Evolutionary conservation across 2,888 invertebrate species (phyloP), one percentile per base, ranked within the genome.

Genomic region (Gasteruption jaculator): DNA sequence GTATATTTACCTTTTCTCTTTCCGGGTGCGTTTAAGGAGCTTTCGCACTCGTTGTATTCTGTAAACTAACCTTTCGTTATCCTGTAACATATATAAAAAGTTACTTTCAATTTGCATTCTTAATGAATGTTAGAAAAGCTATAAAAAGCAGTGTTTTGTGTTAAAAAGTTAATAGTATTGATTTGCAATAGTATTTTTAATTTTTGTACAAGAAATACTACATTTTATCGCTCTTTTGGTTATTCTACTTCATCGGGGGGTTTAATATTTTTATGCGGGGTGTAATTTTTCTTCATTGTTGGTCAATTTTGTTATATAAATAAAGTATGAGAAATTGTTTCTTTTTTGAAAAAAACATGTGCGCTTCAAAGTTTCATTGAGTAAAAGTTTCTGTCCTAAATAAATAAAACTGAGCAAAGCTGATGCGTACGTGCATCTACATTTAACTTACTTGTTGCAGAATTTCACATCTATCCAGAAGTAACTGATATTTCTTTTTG

Each of bases 381-480:
- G n/a, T n/a, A n/a, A n/a, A n/a, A n/a, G n/a, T n/a, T n/a, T n/a
- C n/a, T n/a, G n/a, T n/a, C n/a, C n/a, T n/a, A n/a, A n/a, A n/a
- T n/a, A n/a, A n/a, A n/a, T n/a, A n/a, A n/a, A n/a, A n/a, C n/a
- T n/a, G n/a, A n/a, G n/a, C n/a, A n/a, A n/a, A n/a, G n/a, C n/a
- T n/a, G n/a, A n/a, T n/a, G n/a, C n/a, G n/a, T n/a, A n/a, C n/a
- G n/a, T n/a, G n/a, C n/a, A n/a, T n/a, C n/a, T n/a, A n/a, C n/a
- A n/a, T n/a, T n/a, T 27, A 34, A 19, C 46, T 47, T 57, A 74
- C 75, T 71, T 73, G 83, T 63, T 86, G 85, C 53, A 86, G 73
- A 54, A 81, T 78, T 72, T 84, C 82, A 70, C 86, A 86, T 75
- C 84, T 79, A 65, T 85, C 84, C 50, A 84, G 69, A 43, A 86